Conservation (phyloP, 1,140 invertebrate species). For the Trypoxylus dichotomus region DNA sequence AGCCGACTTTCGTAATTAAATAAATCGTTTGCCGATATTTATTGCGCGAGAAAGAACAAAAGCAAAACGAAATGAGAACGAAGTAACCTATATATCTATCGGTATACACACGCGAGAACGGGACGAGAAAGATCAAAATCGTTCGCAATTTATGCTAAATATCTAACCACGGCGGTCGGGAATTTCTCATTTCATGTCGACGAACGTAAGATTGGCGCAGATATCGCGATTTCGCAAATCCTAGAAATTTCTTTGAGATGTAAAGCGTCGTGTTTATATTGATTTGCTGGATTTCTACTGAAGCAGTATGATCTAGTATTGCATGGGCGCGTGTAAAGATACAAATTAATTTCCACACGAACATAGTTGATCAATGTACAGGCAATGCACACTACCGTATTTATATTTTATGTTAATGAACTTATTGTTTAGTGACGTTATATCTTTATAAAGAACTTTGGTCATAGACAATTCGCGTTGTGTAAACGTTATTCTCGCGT, state of each 20-base stretch:
- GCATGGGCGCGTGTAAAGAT: too few relatives aligned
- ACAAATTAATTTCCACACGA: too few relatives aligned
- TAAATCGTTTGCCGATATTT: slow-evolving; percentile 7
- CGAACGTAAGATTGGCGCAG: neutral
- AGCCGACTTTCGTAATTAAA: neutral
- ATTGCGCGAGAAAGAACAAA: neutral
- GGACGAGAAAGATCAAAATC: neutral
- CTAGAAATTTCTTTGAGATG: neutral
- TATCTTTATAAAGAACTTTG: too few relatives aligned
- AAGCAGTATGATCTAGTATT: neutral
- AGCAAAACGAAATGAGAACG: neutral
- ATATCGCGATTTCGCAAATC: neutral
- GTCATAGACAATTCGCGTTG: too few relatives aligned
- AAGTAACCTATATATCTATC: neutral
- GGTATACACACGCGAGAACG: neutral
- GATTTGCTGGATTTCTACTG: neutral
- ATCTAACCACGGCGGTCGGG: neutral
- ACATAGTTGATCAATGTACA: too few relatives aligned
- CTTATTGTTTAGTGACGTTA: too few relatives aligned
- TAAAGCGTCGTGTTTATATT: neutral
- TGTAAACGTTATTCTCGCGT: too few relatives aligned
- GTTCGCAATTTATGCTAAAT: neutral
- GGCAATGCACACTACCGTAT: too few relatives aligned
- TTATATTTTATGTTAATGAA: too few relatives aligned
- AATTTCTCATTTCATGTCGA: neutral